Evolutionary conservation across 2,888 invertebrate species (phyloP).

Genomic region (Mythimna impura): DNA sequence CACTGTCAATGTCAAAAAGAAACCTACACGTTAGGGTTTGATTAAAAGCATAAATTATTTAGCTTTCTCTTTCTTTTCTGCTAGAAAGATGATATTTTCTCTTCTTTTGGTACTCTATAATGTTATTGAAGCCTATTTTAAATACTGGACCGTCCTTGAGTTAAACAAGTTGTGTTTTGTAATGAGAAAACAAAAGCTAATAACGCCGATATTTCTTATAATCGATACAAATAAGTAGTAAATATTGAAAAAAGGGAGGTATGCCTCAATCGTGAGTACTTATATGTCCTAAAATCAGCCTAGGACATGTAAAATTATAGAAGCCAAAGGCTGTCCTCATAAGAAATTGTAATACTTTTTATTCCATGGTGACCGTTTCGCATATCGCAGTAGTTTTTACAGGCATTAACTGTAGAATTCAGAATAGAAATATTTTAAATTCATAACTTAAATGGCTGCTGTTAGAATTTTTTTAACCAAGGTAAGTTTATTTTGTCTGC

Average conservation of each 20-base stretch:
- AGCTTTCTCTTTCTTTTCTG: conserved; percentile 19
- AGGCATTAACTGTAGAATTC: background rate
- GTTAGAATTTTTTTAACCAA: no score
- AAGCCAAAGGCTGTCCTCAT: background rate
- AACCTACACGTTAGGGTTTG: rapidly evolving
- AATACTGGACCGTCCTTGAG: background rate
- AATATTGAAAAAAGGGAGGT: conserved; percentile 10
- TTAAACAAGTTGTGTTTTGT: conserved; percentile 33
- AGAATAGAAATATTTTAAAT: background rate
- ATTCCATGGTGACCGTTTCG: background rate
- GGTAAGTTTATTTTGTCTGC: no score
- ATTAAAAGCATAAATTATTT: background rate
- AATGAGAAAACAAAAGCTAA: conserved; percentile 34
- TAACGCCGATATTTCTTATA: background rate
- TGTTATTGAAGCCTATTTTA: background rate
- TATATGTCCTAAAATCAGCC: background rate
- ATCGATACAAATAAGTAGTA: conserved; percentile 29
- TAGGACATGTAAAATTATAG: background rate
- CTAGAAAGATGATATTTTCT: rapidly evolving
- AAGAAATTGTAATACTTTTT: background rate
- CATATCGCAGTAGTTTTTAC: background rate
- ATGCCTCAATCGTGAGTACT: conserved; percentile 46
- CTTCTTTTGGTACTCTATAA: background rate
- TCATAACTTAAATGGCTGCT: background rate
- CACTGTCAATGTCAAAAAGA: conserved; percentile 20